phyloP scores from a whole-genome alignment of 2,113 vertebrate species.

The Alethe diademata region DNA sequence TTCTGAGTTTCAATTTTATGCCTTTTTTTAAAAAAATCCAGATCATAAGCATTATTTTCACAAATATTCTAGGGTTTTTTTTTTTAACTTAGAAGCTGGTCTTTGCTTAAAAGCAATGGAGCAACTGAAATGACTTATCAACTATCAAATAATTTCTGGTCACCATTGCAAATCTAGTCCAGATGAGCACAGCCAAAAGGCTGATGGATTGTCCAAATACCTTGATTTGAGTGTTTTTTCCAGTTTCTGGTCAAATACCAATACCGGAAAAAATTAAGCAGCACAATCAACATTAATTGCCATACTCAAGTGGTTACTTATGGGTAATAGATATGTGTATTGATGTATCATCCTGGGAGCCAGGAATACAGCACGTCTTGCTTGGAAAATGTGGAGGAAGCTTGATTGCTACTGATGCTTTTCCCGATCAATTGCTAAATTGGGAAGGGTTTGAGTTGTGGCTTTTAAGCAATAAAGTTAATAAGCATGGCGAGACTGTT shows the following conservation, averaged over 20 bases:
- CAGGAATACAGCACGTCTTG: not conserved
- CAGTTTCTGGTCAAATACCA: constrained; percentile 36
- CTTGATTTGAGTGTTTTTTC: constrained; percentile 22
- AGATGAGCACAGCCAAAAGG: constrained; percentile 19
- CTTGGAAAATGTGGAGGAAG: not conserved
- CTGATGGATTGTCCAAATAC: constrained; percentile 42
- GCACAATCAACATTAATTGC: constrained; percentile 36
- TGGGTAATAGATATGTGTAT: not conserved
- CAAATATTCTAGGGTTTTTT: constrained; percentile 1
- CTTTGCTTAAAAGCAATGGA: not conserved
- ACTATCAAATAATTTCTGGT: not conserved
- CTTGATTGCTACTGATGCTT: constrained; percentile 11
- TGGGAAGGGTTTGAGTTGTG: not conserved
- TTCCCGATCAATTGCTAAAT: not conserved
- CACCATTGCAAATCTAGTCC: constrained; percentile 21
- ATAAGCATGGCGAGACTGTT: not conserved
- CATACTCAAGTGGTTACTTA: not conserved
- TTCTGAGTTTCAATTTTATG: constrained; percentile 13
- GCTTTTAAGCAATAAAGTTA: constrained; percentile 17
- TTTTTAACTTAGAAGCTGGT: not conserved
- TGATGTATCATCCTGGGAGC: not conserved
- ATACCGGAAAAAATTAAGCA: constrained; percentile 26
- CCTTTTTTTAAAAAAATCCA: not conserved
- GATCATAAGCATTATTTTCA: not conserved
- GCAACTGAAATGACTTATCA: not conserved